Base-by-base conservation (phyloP, 2,888 invertebrate species). In the Byasa hedistus region DNA sequence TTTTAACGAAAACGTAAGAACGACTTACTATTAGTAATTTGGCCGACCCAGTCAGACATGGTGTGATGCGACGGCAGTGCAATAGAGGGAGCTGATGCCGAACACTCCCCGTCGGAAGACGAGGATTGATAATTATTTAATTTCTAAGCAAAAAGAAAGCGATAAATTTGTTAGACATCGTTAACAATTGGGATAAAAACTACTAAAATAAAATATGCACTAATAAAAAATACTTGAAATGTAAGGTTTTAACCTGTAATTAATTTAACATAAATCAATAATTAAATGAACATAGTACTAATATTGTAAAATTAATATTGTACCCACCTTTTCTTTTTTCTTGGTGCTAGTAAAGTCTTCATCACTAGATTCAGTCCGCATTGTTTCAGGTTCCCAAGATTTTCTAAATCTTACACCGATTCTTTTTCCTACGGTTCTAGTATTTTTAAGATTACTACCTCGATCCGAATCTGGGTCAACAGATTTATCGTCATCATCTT, bases 11-110 rank as follows among this genome's bases (percentile, higher is more conserved):
- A 76, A 73, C 69, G 71, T 77, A 51, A 57, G 24, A 10, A 44
- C n/a, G 27, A 79, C 86, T 91, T 92, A 92, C 97, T 97, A 85
- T 97, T 97, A 75, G 97, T 96, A 57, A 97, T 97, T 70, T 97
- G 95, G 68, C 96, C 97, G 87, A 96, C 94, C 96, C 97, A 97
- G 86, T 97, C 97, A 57, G 96, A 95, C 76, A 96, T 91, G 79
- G 88, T 91, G 79, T 92, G 92, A 78, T 92, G 92, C 73, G 91
- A 92, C 69, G 91, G 91, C 72, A 91, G 87, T 65, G 91, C 92
- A 76, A 92, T 90, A 68, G 93, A 92, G 21, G 94, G 94, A 72
- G 94, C 94, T 57, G 93, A 93, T 70, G 94, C 92, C 48, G 94
- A 93, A 69, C 93, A 94, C 82, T 94, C 94, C 68, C 94, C 94